phyloP scores from a whole-genome alignment of 2,888 invertebrate species.

The Perizoma flavofasciatum region DNA sequence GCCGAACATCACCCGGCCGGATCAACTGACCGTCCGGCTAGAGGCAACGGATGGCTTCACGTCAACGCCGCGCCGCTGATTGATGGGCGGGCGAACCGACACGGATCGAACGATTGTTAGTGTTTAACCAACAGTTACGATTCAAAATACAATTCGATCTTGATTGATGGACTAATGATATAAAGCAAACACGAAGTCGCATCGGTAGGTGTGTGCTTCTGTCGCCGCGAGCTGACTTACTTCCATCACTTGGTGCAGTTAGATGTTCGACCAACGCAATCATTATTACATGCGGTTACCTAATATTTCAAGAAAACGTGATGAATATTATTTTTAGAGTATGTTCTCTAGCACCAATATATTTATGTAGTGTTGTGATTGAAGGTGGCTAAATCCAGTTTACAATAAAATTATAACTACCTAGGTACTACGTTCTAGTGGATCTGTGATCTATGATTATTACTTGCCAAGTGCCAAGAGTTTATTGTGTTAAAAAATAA shows the following conservation, averaged over 20 bases:
- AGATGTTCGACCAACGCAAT: constrained; percentile 49
- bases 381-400: too few relatives aligned
- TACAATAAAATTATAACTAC: too few relatives aligned
- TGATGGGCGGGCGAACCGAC: constrained; percentile 67
- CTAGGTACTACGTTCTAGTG: too few relatives aligned
- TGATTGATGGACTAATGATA: constrained; percentile 83
- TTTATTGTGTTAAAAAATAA: too few relatives aligned
- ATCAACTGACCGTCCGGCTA: constrained; percentile 41
- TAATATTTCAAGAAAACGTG: constrained; percentile 30
- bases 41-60: constrained; percentile 54
- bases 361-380: too few relatives aligned
- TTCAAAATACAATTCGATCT: constrained; percentile 76
- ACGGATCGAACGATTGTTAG: constrained; percentile 72
- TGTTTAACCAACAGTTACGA: constrained; percentile 80
- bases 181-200: constrained; percentile 74
- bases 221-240: constrained; percentile 59
- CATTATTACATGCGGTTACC: constrained; percentile 39
- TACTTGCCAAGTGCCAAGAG: too few relatives aligned
- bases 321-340: constrained; percentile 25
- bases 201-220: constrained; percentile 60
- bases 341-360: background rate
- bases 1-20: constrained; percentile 29
- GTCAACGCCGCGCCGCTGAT: constrained; percentile 64
- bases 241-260: constrained; percentile 55
- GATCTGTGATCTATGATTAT: too few relatives aligned